Conservation (phyloP, 2,113 vertebrate species). For the Lepisosteus oculatus region DNA sequence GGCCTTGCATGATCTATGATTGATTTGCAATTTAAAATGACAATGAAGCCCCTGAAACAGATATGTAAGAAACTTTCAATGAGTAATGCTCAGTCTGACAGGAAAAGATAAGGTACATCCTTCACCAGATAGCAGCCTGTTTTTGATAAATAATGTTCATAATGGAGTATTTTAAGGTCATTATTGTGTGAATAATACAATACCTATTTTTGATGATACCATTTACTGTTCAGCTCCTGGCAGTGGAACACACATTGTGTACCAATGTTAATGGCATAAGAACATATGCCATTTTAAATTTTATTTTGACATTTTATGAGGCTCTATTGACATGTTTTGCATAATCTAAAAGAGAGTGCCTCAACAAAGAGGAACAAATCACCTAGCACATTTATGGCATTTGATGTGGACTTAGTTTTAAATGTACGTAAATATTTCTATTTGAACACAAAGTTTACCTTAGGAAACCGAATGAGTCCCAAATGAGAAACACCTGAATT, state of each 20-base stretch:
- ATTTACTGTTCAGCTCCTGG: background rate
- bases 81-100: slow-evolving; percentile 89
- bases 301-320: too few species aligned
- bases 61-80: slow-evolving; percentile 90
- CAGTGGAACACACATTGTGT: background rate
- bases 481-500: too few species aligned
- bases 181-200: slow-evolving; percentile 80
- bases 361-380: too few species aligned
- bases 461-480: too few species aligned
- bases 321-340: too few species aligned
- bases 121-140: slow-evolving; percentile 82
- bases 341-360: too few species aligned
- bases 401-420: too few species aligned
- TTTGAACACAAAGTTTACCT: too few species aligned
- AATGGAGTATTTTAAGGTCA: slow-evolving; percentile 83
- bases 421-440: too few species aligned
- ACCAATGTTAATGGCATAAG: too few species aligned
- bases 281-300: too few species aligned
- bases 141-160: slow-evolving; percentile 94
- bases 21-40: slow-evolving; percentile 97
- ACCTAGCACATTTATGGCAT: too few species aligned
- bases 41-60: slow-evolving; percentile 83
- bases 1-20: slow-evolving; percentile 85
- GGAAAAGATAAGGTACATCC: slow-evolving; percentile 91
- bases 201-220: slow-evolving; percentile 63